phyloP scores from a whole-genome alignment of 2,113 vertebrate genomes.

The Carassius carassius region DNA sequence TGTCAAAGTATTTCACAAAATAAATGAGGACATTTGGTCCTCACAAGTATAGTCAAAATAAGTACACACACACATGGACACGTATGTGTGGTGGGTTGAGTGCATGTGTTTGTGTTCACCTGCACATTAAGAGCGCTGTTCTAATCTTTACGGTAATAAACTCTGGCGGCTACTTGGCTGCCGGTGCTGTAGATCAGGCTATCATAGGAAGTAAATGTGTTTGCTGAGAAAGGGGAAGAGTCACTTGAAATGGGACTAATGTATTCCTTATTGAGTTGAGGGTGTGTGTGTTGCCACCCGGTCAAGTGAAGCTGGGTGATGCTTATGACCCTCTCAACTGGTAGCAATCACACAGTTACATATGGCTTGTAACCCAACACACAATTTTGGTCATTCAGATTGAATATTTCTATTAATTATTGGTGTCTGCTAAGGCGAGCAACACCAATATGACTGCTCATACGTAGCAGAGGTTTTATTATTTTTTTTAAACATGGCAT shows the following conservation, averaged over 20 bases:
- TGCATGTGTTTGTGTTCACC: slow-evolving; percentile 39
- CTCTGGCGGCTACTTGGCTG: slow-evolving; percentile 46
- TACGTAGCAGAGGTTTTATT: no score
- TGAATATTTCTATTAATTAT: background rate
- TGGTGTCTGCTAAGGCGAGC: background rate
- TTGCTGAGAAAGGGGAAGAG: slow-evolving; percentile 53
- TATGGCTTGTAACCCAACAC: background rate
- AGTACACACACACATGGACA: background rate
- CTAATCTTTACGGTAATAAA: slow-evolving; percentile 56
- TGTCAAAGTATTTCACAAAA: no score
- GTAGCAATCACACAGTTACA: background rate
- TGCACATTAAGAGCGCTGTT: slow-evolving; percentile 53
- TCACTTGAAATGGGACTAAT: slow-evolving; percentile 70
- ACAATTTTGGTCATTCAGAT: background rate
- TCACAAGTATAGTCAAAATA: no score
- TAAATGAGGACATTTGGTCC: no score
- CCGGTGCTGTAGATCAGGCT: slow-evolving; percentile 42
- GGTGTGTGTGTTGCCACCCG: slow-evolving; percentile 68
- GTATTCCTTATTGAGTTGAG: slow-evolving; percentile 85
- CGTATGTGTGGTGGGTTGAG: slow-evolving; percentile 9
- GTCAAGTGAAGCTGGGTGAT: slow-evolving; percentile 70
- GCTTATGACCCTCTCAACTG: slow-evolving; percentile 22
- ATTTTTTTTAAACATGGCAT: background rate
- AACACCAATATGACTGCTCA: background rate
- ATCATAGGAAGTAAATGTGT: slow-evolving; percentile 64